These are phyloP conservation scores for Urocolius indicus DNA, from an alignment of 2,113 vertebrate species.

Conservation along the genomic window DNA sequence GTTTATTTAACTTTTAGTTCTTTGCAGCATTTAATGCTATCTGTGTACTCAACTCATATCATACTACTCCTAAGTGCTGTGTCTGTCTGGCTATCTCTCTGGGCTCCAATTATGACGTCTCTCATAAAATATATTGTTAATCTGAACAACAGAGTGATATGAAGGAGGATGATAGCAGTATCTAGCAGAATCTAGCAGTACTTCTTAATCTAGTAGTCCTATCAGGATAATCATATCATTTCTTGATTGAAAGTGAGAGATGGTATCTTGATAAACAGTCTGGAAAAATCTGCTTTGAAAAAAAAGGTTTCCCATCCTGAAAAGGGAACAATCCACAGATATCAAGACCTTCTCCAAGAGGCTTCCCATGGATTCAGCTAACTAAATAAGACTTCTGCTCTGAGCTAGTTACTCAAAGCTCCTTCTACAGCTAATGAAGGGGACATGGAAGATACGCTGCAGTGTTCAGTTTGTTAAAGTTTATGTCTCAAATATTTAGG, in stretches of 20 bases:
- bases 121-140: background rate
- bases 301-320: too few relatives aligned
- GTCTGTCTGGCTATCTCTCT: background rate
- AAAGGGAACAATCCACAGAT: background rate
- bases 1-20: background rate
- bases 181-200: background rate
- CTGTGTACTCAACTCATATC: background rate
- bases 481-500: background rate
- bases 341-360: background rate
- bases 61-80: background rate
- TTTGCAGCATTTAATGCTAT: background rate
- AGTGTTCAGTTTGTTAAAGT: background rate
- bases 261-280: background rate
- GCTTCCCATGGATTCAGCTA: background rate
- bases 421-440: background rate
- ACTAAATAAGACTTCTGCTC: background rate
- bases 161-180: background rate
- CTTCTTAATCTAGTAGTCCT: background rate
- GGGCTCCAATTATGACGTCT: background rate
- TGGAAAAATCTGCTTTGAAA: background rate
- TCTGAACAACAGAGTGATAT: background rate
- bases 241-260: background rate
- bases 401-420: background rate
- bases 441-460: background rate
- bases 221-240: background rate